Percentiles rank a stretch among this genome's conserved stretches.
phyloP scores from a whole-genome alignment of 2,888 invertebrate genomes.

The Rotaria sp. region DNA sequence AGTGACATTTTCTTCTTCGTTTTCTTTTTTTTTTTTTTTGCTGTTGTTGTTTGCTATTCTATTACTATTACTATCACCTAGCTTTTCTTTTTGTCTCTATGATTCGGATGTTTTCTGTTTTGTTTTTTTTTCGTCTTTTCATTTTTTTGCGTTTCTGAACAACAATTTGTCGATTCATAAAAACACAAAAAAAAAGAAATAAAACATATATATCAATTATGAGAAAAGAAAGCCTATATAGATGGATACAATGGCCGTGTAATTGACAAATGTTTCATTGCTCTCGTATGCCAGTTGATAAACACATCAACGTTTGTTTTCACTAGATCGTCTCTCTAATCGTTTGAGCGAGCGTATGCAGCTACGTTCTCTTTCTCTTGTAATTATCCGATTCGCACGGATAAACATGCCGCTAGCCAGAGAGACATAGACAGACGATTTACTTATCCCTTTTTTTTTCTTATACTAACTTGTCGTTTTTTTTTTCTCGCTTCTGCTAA shows the following conservation, averaged over 20 bases:
- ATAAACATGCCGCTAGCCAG: constrained; percentile 6
- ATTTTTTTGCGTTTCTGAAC: background rate
- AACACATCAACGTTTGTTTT: constrained; percentile 6
- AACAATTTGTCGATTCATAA: background rate
- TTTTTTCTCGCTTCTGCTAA: background rate
- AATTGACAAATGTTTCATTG: constrained; percentile 6
- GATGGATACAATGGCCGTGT: constrained; percentile 6
- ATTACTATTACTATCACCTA: constrained; percentile 6
- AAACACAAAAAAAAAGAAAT: background rate
- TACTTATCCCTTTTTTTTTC: background rate
- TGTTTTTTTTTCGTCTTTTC: background rate
- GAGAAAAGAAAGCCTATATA: constrained; percentile 1
- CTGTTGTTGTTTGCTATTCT: constrained; percentile 6
- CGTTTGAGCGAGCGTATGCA: background rate
- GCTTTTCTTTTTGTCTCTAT: constrained; percentile 14
- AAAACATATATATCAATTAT: constrained; percentile 5
- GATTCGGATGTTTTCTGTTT: background rate
- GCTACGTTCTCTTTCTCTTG: constrained; percentile 6
- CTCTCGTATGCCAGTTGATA: constrained; percentile 6
- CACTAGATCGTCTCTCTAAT: constrained; percentile 6
- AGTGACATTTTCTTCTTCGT: background rate
- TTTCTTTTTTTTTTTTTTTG: background rate
- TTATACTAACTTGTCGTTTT: background rate
- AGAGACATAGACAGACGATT: constrained; percentile 6
- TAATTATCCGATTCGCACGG: constrained; percentile 9